Evolutionary conservation across 2,797 vertebrate genomes (phyloP), one percentile per base, ranked within the genome.

Genomic region (Potorous gilbertii): DNA sequence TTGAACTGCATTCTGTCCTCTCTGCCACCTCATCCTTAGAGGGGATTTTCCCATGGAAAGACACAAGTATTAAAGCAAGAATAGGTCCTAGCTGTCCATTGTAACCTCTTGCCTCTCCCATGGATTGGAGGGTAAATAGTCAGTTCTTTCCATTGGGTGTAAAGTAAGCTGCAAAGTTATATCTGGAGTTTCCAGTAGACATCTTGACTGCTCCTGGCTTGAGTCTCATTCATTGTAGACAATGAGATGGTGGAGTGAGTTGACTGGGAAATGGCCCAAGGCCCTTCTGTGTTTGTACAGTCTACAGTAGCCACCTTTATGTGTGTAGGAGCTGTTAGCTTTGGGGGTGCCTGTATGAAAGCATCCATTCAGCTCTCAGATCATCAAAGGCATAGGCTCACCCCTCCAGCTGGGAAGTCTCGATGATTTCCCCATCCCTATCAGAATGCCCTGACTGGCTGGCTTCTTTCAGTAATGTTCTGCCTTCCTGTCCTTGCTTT

Each of bases 301-400:
- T 98, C 97, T 97, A 96, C 95, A 94, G 97, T 89, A 96, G 97
- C 96, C 14, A 62, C 56, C 93, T 93, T 96, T 97, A 96, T 54
- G 96, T 97, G 96, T 95, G 94, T 95, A 97, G 97, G 95, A 97
- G 96, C 97, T 93, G 96, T 97, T 97, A 97, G 96, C 91, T 94
- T 97, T 93, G n/a, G 94, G 92, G 94, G 91, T 94, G 94, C 92
- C 96, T 95, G 96, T 97, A 97, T 98, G 98, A 98, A 98, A 97
- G 97, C 96, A 96, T 74, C 97, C 91, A 98, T 98, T 97, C 97
- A 98, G 93, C 74, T 93, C 59, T 94, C 89, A 92, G 59, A 96
- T 96, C 96, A 97, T 98, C 96, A 97, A 98, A 97, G 96, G 97
- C 95, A 97, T 96, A n/a, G 34, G 16, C 55, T 90, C 92, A 95